Evolutionary conservation across 2,113 vertebrate species (phyloP).

Genomic region (Recurvirostra avosetta): DNA sequence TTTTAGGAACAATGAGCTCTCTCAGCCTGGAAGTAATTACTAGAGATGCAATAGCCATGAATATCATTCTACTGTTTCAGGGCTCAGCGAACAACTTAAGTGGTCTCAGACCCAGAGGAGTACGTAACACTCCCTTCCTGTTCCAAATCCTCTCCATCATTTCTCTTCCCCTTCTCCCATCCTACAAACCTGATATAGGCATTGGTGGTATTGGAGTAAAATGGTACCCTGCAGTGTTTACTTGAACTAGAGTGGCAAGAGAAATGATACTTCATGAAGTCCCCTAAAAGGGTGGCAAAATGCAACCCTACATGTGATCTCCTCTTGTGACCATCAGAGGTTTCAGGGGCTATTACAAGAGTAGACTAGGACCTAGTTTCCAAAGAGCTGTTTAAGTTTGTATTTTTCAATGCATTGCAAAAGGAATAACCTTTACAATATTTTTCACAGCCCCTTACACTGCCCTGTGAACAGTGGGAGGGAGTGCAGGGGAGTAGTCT

Average conservation of each 20-base stretch:
- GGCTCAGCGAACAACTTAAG: not conserved
- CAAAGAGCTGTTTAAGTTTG: not conserved
- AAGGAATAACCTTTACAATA: not conserved
- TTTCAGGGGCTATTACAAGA: not conserved
- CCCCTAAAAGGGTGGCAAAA: not conserved
- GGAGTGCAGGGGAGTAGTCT: not conserved
- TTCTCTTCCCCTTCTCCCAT: not conserved
- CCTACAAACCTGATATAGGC: not conserved
- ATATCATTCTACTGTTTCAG: not conserved
- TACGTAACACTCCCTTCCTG: not conserved
- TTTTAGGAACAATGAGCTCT: conserved; percentile 14
- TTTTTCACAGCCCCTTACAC: not conserved
- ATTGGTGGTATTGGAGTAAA: not conserved
- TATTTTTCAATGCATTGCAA: not conserved
- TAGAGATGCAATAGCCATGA: not conserved
- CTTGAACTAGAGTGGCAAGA: not conserved
- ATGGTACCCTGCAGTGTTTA: not conserved
- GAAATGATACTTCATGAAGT: not conserved
- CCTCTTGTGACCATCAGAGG: not conserved
- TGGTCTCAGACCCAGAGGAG: not conserved
- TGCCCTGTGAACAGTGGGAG: not conserved
- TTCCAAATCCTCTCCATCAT: not conserved
- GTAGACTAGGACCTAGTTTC: not conserved
- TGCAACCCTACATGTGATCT: rapidly evolving
- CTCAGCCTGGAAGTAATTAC: conserved; percentile 9